Base-by-base conservation (phyloP, 2,888 invertebrate genomes). In the Miltochrista miniata region DNA sequence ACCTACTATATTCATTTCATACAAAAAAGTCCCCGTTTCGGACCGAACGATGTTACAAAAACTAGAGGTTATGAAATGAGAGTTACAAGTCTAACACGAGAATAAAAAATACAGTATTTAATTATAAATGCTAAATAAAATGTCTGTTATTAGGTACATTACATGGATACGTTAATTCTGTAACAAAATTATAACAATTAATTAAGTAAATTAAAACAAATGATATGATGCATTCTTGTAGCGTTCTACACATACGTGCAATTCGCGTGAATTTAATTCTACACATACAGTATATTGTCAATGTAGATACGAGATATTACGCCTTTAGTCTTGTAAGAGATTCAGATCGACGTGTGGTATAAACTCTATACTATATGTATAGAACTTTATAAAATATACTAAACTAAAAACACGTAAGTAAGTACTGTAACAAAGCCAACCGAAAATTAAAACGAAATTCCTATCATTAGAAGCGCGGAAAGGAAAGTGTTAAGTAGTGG, bases 181-280 rank as follows among this genome's bases (percentile, higher is more conserved):
- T 83, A 82, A 85, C 60, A 76, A 83, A 83, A 87, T 78, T 78
- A 85, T 79, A 86, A 80, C 79, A 85, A 85, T 85, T 81, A 85
- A 85, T 85, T 85, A 90, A 85, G 85, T 85, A 81, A 85, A 85
- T 85, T 85, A 90, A 89, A 90, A 87, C 87, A 92, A 92, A 92
- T 92, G 92, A 92, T 92, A 92, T 92, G 92, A 92, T 85, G 88
- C 81, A 92, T 92, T 92, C 92, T 92, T 92, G 92, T 88, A 72
- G 85, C 87, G 87, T 65, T 74, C 74, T 66, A 74, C 85, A 81
- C 82, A 45, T 33, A 61, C 54, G 82, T 83, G 83, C 87, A 65
- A 79, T 54, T 76, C 87, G 87, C 87, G 74, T 76, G 70, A 67
- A 2, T 70, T 61, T 48, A 59, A 64, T 64, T 61, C 72, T 56